Percentiles rank a stretch among this genome's conserved stretches.
These are phyloP conservation scores for Alectura lathami DNA, from an alignment of 2,113 vertebrate genomes.

Conservation along the genomic window DNA sequence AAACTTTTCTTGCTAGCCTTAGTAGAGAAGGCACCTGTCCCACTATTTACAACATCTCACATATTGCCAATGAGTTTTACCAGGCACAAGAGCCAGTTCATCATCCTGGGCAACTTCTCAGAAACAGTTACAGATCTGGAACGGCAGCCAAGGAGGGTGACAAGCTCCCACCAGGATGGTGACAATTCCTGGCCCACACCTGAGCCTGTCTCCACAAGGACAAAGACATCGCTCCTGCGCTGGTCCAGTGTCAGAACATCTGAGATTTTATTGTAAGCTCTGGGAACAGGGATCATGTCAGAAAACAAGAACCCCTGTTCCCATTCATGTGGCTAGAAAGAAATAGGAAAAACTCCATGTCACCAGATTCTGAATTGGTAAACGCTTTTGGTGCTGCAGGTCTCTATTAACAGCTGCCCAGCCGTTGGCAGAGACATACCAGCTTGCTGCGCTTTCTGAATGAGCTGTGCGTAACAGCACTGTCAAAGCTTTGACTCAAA, in stretches of 20 bases:
- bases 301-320: neutral
- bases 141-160: rapidly evolving
- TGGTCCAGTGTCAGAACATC: neutral
- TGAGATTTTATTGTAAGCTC: neutral
- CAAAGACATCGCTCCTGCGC: neutral
- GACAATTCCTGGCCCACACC: neutral
- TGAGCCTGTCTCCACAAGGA: neutral
- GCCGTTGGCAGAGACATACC: neutral
- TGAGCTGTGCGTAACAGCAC: neutral
- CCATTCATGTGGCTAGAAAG: neutral
- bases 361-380: neutral
- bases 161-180: neutral
- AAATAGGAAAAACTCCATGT: neutral
- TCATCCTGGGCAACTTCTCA: neutral
- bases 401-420: neutral
- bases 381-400: neutral
- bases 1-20: neutral
- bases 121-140: neutral
- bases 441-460: neutral
- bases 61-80: neutral
- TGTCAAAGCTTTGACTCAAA: neutral
- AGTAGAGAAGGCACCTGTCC: neutral
- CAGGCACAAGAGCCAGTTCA: neutral
- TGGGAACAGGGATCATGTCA: neutral
- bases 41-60: neutral